These are phyloP conservation scores for Orthonychiurus folsomi DNA, from an alignment of 2,888 invertebrate genomes.

Conservation along the genomic window DNA sequence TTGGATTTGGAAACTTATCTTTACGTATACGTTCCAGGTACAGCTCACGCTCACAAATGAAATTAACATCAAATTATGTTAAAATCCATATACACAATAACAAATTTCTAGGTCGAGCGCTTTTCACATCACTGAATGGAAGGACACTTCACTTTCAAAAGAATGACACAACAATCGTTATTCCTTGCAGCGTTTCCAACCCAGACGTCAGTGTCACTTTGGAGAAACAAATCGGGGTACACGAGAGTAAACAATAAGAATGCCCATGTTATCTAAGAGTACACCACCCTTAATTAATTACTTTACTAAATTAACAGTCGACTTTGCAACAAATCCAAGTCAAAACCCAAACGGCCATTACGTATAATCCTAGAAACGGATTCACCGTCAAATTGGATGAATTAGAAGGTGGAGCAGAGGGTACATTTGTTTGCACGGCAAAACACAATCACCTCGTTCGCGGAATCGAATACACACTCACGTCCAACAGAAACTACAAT, in stretches of 20 bases:
- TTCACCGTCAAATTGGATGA: conserved; percentile 15
- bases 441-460: conserved; percentile 12
- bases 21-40: conserved; percentile 38
- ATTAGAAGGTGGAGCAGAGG: conserved; percentile 22
- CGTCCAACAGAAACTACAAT: background rate
- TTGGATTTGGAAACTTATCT: conserved; percentile 23
- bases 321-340: conserved; percentile 8
- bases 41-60: no score
- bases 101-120: conserved; percentile 26
- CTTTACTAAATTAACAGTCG: no score
- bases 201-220: conserved; percentile 28
- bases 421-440: conserved; percentile 31
- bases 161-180: conserved; percentile 25
- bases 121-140: conserved; percentile 29
- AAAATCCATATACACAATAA: no score
- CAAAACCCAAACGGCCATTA: background rate
- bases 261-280: no score
- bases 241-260: no score
- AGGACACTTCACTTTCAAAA: conserved; percentile 27
- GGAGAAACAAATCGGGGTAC: conserved; percentile 13
- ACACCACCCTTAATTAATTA: no score
- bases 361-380: conserved; percentile 26
- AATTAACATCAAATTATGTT: no score
- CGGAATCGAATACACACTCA: background rate
- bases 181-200: conserved; percentile 36